phyloP scores from a whole-genome alignment of 2,113 vertebrate species.

The Coreoperca whiteheadi region DNA sequence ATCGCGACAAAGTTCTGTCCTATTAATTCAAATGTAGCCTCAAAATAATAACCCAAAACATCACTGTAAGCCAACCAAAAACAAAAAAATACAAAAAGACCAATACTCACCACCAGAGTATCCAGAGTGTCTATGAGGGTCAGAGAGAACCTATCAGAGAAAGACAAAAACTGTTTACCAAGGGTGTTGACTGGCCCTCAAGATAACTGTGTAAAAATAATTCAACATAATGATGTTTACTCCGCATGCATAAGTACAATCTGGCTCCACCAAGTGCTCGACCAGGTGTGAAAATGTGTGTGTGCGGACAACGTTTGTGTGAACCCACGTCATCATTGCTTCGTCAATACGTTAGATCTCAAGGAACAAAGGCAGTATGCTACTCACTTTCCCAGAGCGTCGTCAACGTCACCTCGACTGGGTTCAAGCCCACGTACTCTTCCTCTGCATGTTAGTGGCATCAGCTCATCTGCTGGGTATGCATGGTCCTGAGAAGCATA shows the following conservation, averaged over 20 bases:
- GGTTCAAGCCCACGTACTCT: slow-evolving; percentile 96
- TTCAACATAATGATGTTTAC: not conserved
- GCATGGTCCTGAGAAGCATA: slow-evolving; percentile 90
- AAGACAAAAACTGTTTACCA: slow-evolving; percentile 20
- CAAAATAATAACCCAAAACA: not conserved
- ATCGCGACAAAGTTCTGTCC: not conserved
- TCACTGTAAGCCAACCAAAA: not conserved
- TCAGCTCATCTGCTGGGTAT: slow-evolving; percentile 98
- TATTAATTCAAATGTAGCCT: not conserved
- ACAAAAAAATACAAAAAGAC: not conserved
- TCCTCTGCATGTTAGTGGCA: slow-evolving; percentile 98
- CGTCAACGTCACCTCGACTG: slow-evolving; percentile 96
- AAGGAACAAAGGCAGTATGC: not conserved
- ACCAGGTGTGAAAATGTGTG: not conserved
- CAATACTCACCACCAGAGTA: slow-evolving; percentile 93
- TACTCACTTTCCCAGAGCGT: slow-evolving; percentile 97
- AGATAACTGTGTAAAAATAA: not conserved
- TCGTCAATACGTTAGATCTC: not conserved
- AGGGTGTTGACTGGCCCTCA: not conserved
- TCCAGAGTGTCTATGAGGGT: slow-evolving; percentile 98
- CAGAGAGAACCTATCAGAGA: slow-evolving; percentile 91
- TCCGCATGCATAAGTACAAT: not conserved
- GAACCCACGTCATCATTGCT: not conserved
- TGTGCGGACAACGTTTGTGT: not conserved
- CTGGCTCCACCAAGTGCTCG: not conserved